These are phyloP conservation scores for Caenorhabditis macrosperma DNA, from an alignment of 2,888 invertebrate species.

Conservation along the genomic window DNA sequence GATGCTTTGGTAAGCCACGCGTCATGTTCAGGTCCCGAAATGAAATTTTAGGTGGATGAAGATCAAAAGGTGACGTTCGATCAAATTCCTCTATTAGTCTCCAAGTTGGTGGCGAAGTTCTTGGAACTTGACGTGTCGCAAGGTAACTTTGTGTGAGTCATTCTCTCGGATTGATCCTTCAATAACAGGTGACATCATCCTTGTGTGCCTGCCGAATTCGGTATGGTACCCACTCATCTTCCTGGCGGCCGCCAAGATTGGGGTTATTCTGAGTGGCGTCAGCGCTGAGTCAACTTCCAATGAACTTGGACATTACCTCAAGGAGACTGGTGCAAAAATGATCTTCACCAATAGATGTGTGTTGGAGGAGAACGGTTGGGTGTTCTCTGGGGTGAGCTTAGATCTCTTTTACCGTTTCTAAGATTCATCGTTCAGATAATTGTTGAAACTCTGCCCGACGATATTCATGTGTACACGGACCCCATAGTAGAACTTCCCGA, in stretches of 20 bases:
- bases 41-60: constrained; percentile 24
- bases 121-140: constrained; percentile 8
- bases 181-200: constrained; percentile 64
- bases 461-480: constrained; percentile 4
- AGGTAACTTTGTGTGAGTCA: not conserved
- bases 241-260: constrained; percentile 66
- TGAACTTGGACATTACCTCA: constrained; percentile 44
- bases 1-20: constrained; percentile 36
- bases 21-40: not conserved
- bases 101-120: constrained; percentile 6
- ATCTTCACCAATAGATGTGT: constrained; percentile 17
- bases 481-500: not conserved
- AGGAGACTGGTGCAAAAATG: constrained; percentile 30
- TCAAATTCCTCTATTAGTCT: constrained; percentile 20
- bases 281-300: constrained; percentile 58
- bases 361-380: not conserved
- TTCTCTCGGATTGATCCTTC: not conserved
- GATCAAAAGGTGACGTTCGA: constrained; percentile 27
- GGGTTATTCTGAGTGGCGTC: constrained; percentile 67
- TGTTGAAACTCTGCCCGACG: constrained; percentile 8
- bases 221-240: constrained; percentile 71
- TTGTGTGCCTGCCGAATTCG: constrained; percentile 69
- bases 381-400: not conserved
- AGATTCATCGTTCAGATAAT: not conserved
- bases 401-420: not conserved